Percentiles rank a stretch among this genome's conserved stretches.
Evolutionary conservation across 2,113 vertebrate species (phyloP).

Genomic region (Gracilinanus agilis): DNA sequence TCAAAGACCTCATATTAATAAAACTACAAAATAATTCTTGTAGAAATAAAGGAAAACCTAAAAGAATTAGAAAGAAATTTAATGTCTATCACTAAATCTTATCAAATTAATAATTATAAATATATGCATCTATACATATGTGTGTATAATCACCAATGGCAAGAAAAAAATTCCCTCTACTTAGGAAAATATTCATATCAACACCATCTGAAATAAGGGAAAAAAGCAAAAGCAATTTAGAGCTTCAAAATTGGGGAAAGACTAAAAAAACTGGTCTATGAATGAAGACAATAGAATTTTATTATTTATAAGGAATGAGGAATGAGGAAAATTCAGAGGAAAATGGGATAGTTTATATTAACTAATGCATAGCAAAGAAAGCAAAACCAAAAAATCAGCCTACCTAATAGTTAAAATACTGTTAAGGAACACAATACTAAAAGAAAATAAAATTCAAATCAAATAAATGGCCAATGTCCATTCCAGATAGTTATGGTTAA

Average conservation of each 20-base stretch:
- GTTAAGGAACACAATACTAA: background rate
- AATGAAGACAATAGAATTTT: background rate
- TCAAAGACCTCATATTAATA: background rate
- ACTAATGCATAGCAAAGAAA: background rate
- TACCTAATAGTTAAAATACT: background rate
- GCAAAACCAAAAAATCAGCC: background rate
- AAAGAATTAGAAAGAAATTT: background rate
- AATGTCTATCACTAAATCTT: background rate
- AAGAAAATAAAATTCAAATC: background rate
- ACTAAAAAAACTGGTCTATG: background rate
- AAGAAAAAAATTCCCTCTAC: background rate
- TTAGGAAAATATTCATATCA: background rate
- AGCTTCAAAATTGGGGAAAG: background rate
- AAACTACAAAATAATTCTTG: background rate
- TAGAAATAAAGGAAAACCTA: background rate
- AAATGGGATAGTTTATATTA: background rate
- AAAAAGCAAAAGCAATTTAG: background rate
- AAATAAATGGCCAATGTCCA: background rate
- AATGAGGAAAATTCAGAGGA: background rate
- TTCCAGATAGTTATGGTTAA: background rate
- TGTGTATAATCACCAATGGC: background rate
- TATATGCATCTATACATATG: background rate
- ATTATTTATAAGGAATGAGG: background rate
- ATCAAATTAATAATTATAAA: background rate
- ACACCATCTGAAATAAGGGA: background rate